Conservation (phyloP, 92 coral and sea anemone species). For the Meandrina meandrites region DNA sequence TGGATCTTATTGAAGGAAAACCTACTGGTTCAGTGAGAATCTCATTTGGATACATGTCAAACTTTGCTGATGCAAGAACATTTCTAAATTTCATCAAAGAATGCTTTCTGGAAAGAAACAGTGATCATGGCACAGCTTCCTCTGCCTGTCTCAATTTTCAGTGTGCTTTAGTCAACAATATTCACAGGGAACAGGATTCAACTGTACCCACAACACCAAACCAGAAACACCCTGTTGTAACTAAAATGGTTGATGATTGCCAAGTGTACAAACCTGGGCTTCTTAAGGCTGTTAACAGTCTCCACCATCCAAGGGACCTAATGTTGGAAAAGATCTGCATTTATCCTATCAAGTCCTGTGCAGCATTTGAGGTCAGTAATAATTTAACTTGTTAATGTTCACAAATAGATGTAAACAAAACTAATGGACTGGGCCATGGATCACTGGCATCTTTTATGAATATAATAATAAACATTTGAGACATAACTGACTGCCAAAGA, state of each 20-base stretch:
- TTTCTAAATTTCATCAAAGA: slow-evolving; percentile 73
- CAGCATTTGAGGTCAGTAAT: slow-evolving; percentile 85
- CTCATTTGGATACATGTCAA: slow-evolving; percentile 98
- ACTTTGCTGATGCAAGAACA: slow-evolving; percentile 78
- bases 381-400: neutral
- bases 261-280: neutral
- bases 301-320: neutral
- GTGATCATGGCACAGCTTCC: neutral
- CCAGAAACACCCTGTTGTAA: neutral
- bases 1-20: slow-evolving; percentile 85
- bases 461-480: no score
- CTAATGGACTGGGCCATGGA: no score
- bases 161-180: neutral
- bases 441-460: no score
- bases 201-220: neutral
- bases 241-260: neutral
- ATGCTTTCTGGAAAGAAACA: slow-evolving; percentile 81
- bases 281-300: neutral
- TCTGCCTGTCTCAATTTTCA: neutral
- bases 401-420: no score
- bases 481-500: no score
- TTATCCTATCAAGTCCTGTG: slow-evolving; percentile 98
- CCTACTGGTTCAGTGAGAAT: slow-evolving; percentile 98
- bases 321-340: slow-evolving; percentile 73
- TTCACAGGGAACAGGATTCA: neutral